A percentile compares a stretch with the other conserved stretches of the same genome.
These are phyloP conservation scores for Pelosia muscerda DNA, from an alignment of 2,888 invertebrate species.

Conservation along the genomic window DNA sequence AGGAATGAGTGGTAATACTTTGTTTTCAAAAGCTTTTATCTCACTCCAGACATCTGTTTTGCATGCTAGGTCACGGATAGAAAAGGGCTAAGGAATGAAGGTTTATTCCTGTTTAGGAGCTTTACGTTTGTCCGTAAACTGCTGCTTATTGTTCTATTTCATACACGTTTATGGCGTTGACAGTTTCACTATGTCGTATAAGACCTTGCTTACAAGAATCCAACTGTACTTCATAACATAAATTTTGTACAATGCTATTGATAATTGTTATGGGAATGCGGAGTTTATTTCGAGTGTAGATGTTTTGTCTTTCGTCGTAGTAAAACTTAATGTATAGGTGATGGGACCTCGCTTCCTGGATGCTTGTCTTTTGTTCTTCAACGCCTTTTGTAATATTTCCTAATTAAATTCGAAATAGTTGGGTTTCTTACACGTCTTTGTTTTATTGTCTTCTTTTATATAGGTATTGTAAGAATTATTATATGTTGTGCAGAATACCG, in stretches of 20 bases:
- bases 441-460: conserved; percentile 17
- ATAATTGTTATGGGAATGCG: conserved; percentile 51
- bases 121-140: conserved; percentile 55
- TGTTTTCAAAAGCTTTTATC: conserved; percentile 54
- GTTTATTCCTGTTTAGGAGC: conserved; percentile 60
- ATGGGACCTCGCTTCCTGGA: conserved; percentile 26
- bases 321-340: conserved; percentile 46
- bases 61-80: conserved; percentile 71
- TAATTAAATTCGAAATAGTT: conserved; percentile 21
- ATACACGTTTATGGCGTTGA: conserved; percentile 57
- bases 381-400: conserved; percentile 20
- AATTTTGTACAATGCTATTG: conserved; percentile 51
- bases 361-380: conserved; percentile 22
- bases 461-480: conserved; percentile 3
- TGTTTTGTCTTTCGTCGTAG: conserved; percentile 42
- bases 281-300: conserved; percentile 43
- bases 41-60: conserved; percentile 54
- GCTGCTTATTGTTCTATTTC: conserved; percentile 56
- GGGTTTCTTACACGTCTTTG: conserved; percentile 19
- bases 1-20: conserved; percentile 50
- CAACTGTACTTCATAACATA: conserved; percentile 56
- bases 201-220: conserved; percentile 47
- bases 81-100: conserved; percentile 58
- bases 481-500: not conserved
- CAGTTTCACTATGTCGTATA: conserved; percentile 54